Evolutionary conservation across 1,140 invertebrate species (phyloP).

Genomic region (Fragariocoptes setiger): DNA sequence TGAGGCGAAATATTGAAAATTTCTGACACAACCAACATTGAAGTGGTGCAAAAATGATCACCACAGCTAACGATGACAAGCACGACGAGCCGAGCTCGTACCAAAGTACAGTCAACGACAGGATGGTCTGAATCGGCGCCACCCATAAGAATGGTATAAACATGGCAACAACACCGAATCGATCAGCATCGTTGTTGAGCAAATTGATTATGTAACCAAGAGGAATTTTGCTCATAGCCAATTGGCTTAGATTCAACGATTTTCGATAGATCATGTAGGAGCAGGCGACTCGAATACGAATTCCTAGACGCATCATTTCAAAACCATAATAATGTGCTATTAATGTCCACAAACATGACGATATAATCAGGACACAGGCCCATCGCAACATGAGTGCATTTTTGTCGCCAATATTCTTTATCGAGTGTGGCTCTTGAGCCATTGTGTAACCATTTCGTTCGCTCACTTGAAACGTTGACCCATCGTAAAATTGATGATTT

Average conservation of each 20-base stretch:
- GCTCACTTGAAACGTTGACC: too few species aligned
- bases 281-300: background rate
- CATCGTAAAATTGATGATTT: too few species aligned
- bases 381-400: too few species aligned
- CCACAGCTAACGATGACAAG: background rate
- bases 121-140: slow-evolving; percentile 32
- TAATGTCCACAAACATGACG: too few species aligned
- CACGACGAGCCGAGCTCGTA: slow-evolving; percentile 3
- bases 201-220: too few species aligned
- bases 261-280: background rate
- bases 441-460: too few species aligned
- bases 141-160: slow-evolving; percentile 23
- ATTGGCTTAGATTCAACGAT: too few species aligned
- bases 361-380: too few species aligned
- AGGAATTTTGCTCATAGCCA: too few species aligned
- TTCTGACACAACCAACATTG: background rate
- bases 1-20: background rate
- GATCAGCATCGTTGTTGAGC: slow-evolving; percentile 4
- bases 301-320: background rate
- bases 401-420: too few species aligned
- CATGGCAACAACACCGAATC: slow-evolving; percentile 13
- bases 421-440: too few species aligned
- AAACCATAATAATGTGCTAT: background rate
- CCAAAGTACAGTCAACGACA: slow-evolving; percentile 24
- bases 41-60: background rate